These are phyloP conservation scores for Abramis brama DNA, from an alignment of 2,113 vertebrate species.

Conservation along the genomic window DNA sequence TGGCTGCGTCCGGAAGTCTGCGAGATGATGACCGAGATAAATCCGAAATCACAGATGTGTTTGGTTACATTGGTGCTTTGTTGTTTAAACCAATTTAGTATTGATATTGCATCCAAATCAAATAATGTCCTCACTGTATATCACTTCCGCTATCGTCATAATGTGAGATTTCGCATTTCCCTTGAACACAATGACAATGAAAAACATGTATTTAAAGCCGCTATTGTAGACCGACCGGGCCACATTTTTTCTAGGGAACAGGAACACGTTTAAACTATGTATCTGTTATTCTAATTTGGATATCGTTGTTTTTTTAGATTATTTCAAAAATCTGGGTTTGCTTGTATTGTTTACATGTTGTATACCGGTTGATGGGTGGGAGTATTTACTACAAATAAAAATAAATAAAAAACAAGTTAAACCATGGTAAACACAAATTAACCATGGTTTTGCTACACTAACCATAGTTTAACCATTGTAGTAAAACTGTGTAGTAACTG, in stretches of 20 bases:
- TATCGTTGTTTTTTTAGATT: not conserved
- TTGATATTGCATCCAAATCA: not conserved
- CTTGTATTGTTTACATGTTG: not conserved
- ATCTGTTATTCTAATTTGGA: not conserved
- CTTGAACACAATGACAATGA: not conserved
- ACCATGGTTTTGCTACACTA: too few species aligned
- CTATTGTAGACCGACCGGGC: not conserved
- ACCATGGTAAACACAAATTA: too few species aligned
- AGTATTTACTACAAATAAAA: too few species aligned
- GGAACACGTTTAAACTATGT: not conserved
- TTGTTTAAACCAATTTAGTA: not conserved
- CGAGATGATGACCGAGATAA: not conserved
- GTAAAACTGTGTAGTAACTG: too few species aligned
- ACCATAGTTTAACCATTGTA: too few species aligned
- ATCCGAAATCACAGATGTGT: not conserved
- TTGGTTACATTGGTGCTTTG: not conserved
- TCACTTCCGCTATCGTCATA: slow-evolving; percentile 59
- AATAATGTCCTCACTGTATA: not conserved
- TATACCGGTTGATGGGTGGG: not conserved
- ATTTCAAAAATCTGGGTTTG: not conserved
- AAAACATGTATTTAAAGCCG: not conserved
- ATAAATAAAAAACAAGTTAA: too few species aligned
- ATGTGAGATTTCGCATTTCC: slow-evolving; percentile 16
- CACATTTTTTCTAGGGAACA: not conserved
- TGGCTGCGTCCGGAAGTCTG: not conserved